phyloP scores from a whole-genome alignment of 2,797 vertebrate genomes.

The Rhinogobio ventralis region DNA sequence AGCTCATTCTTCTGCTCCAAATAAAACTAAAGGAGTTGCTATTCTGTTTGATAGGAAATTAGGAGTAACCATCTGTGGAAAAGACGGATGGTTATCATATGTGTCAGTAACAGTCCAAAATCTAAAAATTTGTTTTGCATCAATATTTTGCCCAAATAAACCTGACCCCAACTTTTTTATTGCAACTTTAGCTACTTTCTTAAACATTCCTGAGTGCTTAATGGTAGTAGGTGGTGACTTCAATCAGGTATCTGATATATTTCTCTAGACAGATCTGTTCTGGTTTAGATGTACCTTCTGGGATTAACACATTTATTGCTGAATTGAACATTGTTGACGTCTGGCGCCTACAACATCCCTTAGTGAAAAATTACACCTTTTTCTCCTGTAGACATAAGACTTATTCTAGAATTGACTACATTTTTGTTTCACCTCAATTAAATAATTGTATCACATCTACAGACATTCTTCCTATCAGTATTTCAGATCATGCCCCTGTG shows the following conservation, averaged over 20 bases:
- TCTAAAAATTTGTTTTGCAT: not conserved
- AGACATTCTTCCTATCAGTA: not conserved
- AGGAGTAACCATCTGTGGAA: not conserved
- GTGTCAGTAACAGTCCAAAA: not conserved
- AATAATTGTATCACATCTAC: not conserved
- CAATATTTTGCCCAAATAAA: not conserved
- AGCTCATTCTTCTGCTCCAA: not conserved
- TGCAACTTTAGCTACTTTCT: not conserved
- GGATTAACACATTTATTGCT: not conserved
- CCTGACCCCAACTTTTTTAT: not conserved
- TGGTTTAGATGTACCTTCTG: not conserved
- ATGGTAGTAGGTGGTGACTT: not conserved
- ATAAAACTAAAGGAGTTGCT: not conserved
- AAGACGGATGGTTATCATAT: not conserved
- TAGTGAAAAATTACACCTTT: not conserved
- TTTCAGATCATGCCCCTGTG: not conserved
- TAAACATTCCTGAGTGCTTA: not conserved
- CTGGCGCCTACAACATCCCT: not conserved
- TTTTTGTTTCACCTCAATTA: not conserved
- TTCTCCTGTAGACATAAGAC: too few relatives aligned
- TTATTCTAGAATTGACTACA: not conserved
- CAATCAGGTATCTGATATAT: not conserved
- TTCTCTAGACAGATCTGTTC: not conserved
- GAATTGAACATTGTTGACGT: not conserved
- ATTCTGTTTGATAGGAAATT: not conserved